Base-by-base conservation (phyloP, 2,888 invertebrate species). In the Aethes cnicana region DNA sequence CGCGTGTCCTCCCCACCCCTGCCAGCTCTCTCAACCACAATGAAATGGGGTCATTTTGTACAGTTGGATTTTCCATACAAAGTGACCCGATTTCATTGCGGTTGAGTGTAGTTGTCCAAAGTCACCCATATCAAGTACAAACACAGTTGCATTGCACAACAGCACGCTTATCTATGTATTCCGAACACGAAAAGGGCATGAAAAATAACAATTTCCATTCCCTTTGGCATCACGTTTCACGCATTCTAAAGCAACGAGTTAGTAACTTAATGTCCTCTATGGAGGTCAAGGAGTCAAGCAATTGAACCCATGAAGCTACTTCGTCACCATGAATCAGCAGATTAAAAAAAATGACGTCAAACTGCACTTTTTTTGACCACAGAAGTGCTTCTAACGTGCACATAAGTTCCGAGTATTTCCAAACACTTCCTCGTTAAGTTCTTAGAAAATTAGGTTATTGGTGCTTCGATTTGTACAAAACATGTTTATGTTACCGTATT, bases 201-300 rank as follows among this genome's bases (percentile, higher is more conserved):
- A 35, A 28, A 35, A 20, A 16, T 16, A 25, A 1, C 32, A 7
- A 17, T 41, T 35, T 42, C 16, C 33, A 28, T 49, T 21, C n/a
- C 11, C 9, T 21, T 33, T 11, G 11, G 23, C 35, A 5, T n/a
- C n/a, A n/a, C n/a, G n/a, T 9, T 33, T 25, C 49, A 50, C 43
- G 43, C 28, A 43, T 30, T 30, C 8, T 48, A 41, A 48, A 17
- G 43, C 49, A 35, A 42, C n/a, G 17, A 16, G 3, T 14, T 21
- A 36, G 33, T 46, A 20, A 35, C 20, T 33, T 14, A 9, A 43
- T 30, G 36, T 23, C 12, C 7, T 4, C 12, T 17, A 50, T 36
- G 17, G 43, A 43, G 49, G 49, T 28, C 49, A 50, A 50, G 43
- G 49, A 28, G 43, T n/a, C 26, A 30, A 21, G 30, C 25, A 32